A percentile compares a stretch with the other conserved stretches of the same genome.
These are phyloP conservation scores for Leucophenga varia DNA, from an alignment of 1,140 invertebrate genomes.

Conservation along the genomic window DNA sequence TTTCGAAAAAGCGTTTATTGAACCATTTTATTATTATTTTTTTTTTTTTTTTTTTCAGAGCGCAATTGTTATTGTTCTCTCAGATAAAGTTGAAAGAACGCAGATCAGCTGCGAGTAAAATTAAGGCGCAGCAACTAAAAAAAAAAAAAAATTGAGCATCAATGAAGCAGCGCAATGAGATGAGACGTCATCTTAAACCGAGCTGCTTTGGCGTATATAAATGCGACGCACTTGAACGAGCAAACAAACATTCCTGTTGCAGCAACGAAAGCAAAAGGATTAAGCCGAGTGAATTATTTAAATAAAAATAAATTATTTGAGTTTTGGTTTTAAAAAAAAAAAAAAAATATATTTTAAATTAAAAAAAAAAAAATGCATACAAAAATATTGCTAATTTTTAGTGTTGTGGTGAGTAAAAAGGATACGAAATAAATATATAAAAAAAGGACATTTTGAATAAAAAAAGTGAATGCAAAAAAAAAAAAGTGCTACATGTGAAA, in stretches of 20 bases:
- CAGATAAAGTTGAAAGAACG: constrained; percentile 16
- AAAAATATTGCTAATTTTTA: constrained; percentile 34
- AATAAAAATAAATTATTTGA: too few species aligned
- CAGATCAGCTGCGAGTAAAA: constrained; percentile 22
- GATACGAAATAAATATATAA: too few species aligned
- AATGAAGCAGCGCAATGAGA: too few species aligned
- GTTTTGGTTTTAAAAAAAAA: background rate
- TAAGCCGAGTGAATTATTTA: constrained; percentile 2
- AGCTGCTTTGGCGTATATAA: constrained; percentile 45
- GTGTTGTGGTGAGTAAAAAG: constrained; percentile 42
- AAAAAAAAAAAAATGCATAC: constrained; percentile 34
- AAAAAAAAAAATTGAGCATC: too few species aligned
- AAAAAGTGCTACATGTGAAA: too few species aligned
- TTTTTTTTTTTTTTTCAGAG: too few species aligned
- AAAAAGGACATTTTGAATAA: too few species aligned
- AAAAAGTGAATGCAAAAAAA: too few species aligned
- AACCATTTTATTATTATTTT: too few species aligned
- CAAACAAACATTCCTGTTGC: constrained; percentile 54
- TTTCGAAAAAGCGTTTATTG: constrained; percentile 16
- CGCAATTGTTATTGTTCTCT: too few species aligned
- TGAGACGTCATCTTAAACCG: constrained; percentile 17
- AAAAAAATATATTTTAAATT: constrained; percentile 1
- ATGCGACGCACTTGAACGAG: constrained; percentile 33
- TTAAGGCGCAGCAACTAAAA: constrained; percentile 10
- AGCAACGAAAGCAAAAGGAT: constrained; percentile 39